Evolutionary conservation across 2,888 invertebrate genomes (phyloP).

Genomic region (Morpho deidamia): DNA sequence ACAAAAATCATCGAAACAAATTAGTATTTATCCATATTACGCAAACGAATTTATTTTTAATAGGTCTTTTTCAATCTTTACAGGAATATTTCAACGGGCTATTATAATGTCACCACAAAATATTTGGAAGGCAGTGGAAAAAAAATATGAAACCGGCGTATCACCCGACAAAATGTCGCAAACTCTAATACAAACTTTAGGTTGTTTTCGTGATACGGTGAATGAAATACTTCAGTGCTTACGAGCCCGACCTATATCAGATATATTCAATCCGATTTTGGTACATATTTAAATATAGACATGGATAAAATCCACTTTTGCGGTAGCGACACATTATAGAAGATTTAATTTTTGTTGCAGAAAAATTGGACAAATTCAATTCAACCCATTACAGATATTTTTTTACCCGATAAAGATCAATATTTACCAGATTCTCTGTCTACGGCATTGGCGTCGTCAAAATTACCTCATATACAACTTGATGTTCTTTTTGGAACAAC

Average conservation of each 20-base stretch:
- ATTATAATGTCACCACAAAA: conserved; percentile 83
- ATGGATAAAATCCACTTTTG: too few species aligned
- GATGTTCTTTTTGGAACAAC: conserved; percentile 83
- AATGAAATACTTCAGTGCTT: conserved; percentile 80
- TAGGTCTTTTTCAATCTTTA: not conserved
- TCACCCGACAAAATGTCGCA: conserved; percentile 70
- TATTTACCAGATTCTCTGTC: conserved; percentile 78
- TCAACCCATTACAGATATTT: conserved; percentile 81
- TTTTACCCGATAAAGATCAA: conserved; percentile 78
- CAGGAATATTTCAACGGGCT: conserved; percentile 81
- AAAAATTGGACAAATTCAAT: conserved; percentile 78
- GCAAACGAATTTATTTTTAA: too few species aligned
- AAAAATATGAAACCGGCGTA: conserved; percentile 34
- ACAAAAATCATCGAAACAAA: too few species aligned
- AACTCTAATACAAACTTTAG: conserved; percentile 75
- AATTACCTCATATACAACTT: conserved; percentile 74
- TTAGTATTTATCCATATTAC: too few species aligned
- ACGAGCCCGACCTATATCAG: conserved; percentile 76
- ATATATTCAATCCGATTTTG: conserved; percentile 73
- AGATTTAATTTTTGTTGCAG: conserved; percentile 45
- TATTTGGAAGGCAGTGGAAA: conserved; percentile 54
- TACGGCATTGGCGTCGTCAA: conserved; percentile 70
- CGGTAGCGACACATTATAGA: too few species aligned
- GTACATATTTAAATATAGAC: conserved; percentile 30
- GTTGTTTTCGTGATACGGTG: conserved; percentile 69